A percentile compares a stretch with the other conserved stretches of the same genome.
phyloP scores from a whole-genome alignment of 2,797 vertebrate species.

The Pipistrellus pipistrellus region DNA sequence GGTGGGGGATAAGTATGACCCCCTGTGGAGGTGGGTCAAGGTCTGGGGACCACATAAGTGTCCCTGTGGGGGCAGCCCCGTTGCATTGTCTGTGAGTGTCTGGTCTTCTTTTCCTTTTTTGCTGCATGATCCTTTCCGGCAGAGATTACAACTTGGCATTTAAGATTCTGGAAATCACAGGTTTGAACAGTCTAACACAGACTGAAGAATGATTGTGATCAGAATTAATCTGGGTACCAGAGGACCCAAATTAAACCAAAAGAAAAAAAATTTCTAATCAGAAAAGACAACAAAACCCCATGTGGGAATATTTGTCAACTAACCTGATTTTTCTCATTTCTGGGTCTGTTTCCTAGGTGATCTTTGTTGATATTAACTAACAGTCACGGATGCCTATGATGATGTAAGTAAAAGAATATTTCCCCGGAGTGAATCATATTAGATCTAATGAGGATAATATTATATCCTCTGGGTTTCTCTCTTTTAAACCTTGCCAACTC shows the following conservation, averaged over 20 bases:
- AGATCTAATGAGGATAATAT: background rate
- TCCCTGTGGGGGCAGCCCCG: background rate
- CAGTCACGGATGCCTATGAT: background rate
- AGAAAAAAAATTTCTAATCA: background rate
- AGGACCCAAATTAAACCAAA: background rate
- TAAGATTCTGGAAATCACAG: background rate
- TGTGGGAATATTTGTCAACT: background rate
- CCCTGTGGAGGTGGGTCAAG: background rate
- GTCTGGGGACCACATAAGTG: background rate
- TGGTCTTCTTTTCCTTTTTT: background rate
- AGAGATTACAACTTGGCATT: background rate
- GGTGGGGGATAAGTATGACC: background rate
- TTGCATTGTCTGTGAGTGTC: background rate
- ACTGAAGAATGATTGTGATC: background rate
- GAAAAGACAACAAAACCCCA: background rate
- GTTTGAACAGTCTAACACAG: background rate
- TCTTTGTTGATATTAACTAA: slow-evolving; percentile 15
- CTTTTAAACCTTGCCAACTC: background rate
- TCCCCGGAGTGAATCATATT: background rate
- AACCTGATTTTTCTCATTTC: background rate
- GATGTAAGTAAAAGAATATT: background rate
- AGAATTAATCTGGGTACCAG: too few species aligned
- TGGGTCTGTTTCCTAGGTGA: background rate
- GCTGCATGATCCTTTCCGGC: background rate
- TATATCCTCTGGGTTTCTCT: background rate